Percentiles rank a stretch among this genome's conserved stretches.
phyloP scores from a whole-genome alignment of 2,888 invertebrate species.

The Campaea margaritaria region DNA sequence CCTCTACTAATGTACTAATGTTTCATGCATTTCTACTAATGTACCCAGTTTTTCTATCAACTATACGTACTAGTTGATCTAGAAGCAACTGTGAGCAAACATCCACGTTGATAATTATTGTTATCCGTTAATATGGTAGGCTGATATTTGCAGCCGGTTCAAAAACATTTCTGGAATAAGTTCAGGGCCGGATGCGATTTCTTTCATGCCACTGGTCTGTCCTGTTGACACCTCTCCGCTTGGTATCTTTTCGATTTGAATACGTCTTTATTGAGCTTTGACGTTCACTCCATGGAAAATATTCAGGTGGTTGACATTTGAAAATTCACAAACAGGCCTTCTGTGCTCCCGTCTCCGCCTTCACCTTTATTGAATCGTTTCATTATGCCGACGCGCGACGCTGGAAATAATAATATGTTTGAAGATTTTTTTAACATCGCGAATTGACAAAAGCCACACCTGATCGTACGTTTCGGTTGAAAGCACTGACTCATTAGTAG shows the following conservation, averaged over 20 bases:
- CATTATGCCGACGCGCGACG: neutral
- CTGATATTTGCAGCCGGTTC: neutral
- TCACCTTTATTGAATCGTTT: neutral
- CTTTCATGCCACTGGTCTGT: neutral
- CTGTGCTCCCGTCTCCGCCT: neutral
- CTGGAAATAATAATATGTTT: neutral
- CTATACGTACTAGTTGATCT: too few relatives aligned
- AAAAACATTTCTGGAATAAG: slow-evolving; percentile 1
- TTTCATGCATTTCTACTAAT: too few relatives aligned
- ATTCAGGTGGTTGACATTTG: slow-evolving; percentile 20
- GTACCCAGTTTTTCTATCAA: too few relatives aligned
- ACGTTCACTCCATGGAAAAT: slow-evolving; percentile 17
- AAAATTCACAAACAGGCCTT: slow-evolving; percentile 23
- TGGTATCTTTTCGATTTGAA: slow-evolving; percentile 19
- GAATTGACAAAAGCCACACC: too few relatives aligned
- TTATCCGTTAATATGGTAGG: too few relatives aligned
- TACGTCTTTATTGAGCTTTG: slow-evolving; percentile 22
- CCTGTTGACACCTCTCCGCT: too few relatives aligned
- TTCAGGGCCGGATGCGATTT: slow-evolving; percentile 12
- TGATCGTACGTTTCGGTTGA: too few relatives aligned
- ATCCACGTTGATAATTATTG: too few relatives aligned
- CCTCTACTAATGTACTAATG: too few relatives aligned
- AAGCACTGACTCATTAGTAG: too few relatives aligned
- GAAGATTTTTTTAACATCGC: too few relatives aligned
- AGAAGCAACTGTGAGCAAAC: too few relatives aligned